phyloP scores from a whole-genome alignment of 92 coral and sea anemone species.

The Pocillopora meandrina region DNA sequence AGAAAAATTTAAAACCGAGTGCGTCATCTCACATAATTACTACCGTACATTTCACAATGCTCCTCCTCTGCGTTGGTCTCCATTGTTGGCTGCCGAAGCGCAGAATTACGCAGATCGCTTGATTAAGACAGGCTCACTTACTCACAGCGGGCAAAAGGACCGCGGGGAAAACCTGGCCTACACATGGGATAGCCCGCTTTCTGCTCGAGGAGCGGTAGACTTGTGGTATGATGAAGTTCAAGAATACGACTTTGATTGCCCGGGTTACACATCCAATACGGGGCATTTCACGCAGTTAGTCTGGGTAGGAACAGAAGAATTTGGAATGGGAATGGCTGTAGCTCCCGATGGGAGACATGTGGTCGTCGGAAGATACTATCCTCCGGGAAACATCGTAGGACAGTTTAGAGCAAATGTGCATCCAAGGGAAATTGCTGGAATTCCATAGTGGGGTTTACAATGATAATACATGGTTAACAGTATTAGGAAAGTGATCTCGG shows the following conservation, averaged over 20 bases:
- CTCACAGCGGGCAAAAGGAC: constrained; percentile 87
- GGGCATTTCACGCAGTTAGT: constrained; percentile 91
- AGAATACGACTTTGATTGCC: constrained; percentile 82
- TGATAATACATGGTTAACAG: not conserved
- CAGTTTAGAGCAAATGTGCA: constrained; percentile 87
- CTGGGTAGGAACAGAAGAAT: constrained; percentile 89
- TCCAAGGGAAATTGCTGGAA: constrained; percentile 61
- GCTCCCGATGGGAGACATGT: constrained; percentile 89
- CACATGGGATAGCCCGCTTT: constrained; percentile 81
- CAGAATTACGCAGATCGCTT: constrained; percentile 95
- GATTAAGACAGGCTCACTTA: constrained; percentile 76
- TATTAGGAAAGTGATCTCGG: not conserved
- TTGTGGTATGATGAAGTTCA: constrained; percentile 93
- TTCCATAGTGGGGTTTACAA: constrained; percentile 11
- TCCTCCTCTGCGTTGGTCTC: constrained; percentile 85
- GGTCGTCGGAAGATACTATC: constrained; percentile 90
- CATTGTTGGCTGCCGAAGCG: constrained; percentile 84
- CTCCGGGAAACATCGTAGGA: constrained; percentile 94
- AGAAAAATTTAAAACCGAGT: constrained; percentile 94
- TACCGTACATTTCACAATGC: constrained; percentile 95
- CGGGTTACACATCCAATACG: constrained; percentile 88
- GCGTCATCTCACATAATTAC: constrained; percentile 95
- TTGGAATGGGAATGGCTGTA: constrained; percentile 93
- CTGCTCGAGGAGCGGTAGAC: constrained; percentile 90
- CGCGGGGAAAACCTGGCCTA: constrained; percentile 93